Conservation (phyloP, 1,140 invertebrate species). For the Pygmarrhopalites habei region DNA sequence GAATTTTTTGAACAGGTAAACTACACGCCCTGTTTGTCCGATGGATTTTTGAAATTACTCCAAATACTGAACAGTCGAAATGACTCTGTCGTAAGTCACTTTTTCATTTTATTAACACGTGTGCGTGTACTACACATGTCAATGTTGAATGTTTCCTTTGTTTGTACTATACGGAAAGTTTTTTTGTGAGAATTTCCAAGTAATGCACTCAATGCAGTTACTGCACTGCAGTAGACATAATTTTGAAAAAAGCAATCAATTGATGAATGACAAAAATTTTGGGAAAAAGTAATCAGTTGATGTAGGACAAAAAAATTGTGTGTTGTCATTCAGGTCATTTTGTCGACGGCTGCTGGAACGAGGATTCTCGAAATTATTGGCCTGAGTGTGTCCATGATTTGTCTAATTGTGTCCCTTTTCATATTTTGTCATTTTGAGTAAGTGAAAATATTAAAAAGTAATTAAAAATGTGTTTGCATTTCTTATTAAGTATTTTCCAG, state of each 20-base stretch:
- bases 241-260: background rate
- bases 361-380: slow-evolving; percentile 50
- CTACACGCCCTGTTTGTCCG: slow-evolving; percentile 17
- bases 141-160: too few species aligned
- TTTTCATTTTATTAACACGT: too few species aligned
- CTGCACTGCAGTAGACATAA: background rate
- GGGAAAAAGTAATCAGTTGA: background rate
- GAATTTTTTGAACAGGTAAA: slow-evolving; percentile 18
- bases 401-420: slow-evolving; percentile 46
- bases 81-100: background rate
- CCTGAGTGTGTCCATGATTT: slow-evolving; percentile 47
- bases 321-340: background rate
- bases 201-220: too few species aligned
- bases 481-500: background rate
- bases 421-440: slow-evolving; percentile 50
- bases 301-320: background rate
- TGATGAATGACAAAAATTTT: background rate
- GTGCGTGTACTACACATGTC: too few species aligned
- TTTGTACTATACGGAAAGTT: background rate
- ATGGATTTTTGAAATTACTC: background rate
- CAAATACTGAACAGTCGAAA: background rate
- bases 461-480: background rate
- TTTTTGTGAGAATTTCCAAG: background rate
- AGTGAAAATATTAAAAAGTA: slow-evolving; percentile 18
- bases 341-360: slow-evolving; percentile 20